Conservation (phyloP, 2,888 invertebrate genomes). For the Clusia tigrina region DNA sequence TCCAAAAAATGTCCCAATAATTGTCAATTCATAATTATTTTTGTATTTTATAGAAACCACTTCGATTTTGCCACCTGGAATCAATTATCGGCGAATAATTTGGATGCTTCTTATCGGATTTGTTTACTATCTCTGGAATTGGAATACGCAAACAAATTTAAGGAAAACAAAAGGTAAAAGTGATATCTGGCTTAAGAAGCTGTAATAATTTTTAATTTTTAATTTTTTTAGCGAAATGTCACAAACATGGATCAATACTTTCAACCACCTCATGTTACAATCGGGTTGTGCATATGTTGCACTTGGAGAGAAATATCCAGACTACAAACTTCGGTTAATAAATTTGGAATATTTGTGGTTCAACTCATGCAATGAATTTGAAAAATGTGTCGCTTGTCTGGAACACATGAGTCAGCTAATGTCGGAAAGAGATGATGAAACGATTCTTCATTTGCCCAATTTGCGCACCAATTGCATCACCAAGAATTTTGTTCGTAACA, state of each 20-base stretch:
- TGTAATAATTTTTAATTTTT: not conserved
- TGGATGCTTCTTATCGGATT: not conserved
- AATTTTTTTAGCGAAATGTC: not conserved
- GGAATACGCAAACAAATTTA: not conserved
- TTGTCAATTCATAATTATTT: no score
- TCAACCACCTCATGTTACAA: not conserved
- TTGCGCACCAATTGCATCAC: not conserved
- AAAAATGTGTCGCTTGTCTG: not conserved
- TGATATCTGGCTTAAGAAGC: not conserved
- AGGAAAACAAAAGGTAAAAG: not conserved
- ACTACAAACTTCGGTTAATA: not conserved
- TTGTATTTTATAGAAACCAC: not conserved
- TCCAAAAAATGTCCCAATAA: no score
- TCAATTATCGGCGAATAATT: not conserved
- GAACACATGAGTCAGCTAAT: not conserved
- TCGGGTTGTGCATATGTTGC: not conserved
- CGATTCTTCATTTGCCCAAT: not conserved
- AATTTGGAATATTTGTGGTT: not conserved
- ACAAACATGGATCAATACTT: not conserved
- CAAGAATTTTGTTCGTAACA: not conserved
- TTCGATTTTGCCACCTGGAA: constrained; percentile 4
- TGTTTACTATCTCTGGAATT: not conserved
- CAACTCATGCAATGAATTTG: not conserved
- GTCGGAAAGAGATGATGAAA: not conserved
- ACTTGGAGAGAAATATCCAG: not conserved